Percentiles rank a stretch among this genome's conserved stretches.
Evolutionary conservation across 1,140 invertebrate genomes (phyloP).

Genomic region (Drosophila gunungcola): DNA sequence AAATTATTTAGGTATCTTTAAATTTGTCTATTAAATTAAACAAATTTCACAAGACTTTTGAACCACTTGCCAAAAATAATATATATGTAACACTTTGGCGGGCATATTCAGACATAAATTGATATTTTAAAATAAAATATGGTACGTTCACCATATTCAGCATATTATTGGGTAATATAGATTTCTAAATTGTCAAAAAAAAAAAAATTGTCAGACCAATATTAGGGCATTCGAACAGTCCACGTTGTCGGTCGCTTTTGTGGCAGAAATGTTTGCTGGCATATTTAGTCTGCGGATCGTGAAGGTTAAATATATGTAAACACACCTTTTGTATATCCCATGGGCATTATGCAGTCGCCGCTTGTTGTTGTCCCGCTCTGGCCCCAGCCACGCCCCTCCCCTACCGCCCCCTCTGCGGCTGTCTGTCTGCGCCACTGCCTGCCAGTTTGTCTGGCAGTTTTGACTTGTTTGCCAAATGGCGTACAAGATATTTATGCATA

Average conservation of each 20-base stretch:
- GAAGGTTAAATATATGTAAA: constrained; percentile 83
- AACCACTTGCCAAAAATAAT: background rate
- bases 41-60: no score
- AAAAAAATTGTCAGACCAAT: background rate
- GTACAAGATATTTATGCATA: constrained; percentile 84
- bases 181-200: background rate
- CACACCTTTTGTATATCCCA: constrained; percentile 68
- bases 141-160: background rate
- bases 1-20: no score
- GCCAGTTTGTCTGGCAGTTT: constrained; percentile 76
- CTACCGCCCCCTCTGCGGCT: background rate
- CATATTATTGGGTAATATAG: background rate
- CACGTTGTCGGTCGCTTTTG: constrained; percentile 9
- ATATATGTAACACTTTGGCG: background rate
- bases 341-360: constrained; percentile 59
- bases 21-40: no score
- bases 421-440: constrained; percentile 42
- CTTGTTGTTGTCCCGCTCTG: constrained; percentile 12
- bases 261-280: constrained; percentile 62
- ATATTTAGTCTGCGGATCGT: constrained; percentile 75
- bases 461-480: constrained; percentile 82
- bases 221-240: constrained; percentile 40
- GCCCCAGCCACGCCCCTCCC: background rate
- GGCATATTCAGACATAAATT: background rate
- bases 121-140: background rate